phyloP scores from a whole-genome alignment of 1,140 invertebrate species.

The Sitodiplosis mosellana region DNA sequence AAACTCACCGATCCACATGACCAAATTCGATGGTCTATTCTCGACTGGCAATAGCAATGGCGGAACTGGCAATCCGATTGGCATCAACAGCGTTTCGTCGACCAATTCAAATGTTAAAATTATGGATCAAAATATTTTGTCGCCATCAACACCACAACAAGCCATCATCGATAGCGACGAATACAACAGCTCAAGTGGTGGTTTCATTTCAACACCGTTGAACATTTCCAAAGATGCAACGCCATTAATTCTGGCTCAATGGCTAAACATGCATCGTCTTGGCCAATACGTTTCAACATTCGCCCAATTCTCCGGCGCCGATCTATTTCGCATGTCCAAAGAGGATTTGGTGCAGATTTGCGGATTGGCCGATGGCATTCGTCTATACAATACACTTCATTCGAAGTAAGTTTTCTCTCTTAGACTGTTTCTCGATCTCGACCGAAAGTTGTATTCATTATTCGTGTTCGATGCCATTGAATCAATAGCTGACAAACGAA shows the following conservation, averaged over 20 bases:
- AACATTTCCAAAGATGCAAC: constrained; percentile 36
- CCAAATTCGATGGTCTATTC: constrained; percentile 24
- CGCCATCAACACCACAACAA: constrained; percentile 19
- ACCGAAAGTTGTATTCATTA: no score
- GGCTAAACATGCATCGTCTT: constrained; percentile 68
- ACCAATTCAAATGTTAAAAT: constrained; percentile 22
- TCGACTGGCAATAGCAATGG: constrained; percentile 13
- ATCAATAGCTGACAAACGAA: no score
- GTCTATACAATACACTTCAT: constrained; percentile 78
- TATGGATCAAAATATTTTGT: constrained; percentile 23
- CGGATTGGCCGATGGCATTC: constrained; percentile 75
- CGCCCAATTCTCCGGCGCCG: constrained; percentile 68
- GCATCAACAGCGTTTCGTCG: constrained; percentile 24
- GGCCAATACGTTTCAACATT: constrained; percentile 54
- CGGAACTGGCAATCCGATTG: constrained; percentile 18
- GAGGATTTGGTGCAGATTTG: constrained; percentile 89
- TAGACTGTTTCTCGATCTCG: no score
- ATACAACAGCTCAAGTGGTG: background rate
- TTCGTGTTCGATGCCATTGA: no score
- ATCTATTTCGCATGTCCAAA: constrained; percentile 64
- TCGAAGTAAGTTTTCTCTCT: constrained; percentile 44
- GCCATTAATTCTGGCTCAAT: constrained; percentile 50
- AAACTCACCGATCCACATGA: constrained; percentile 24
- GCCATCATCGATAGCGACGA: constrained; percentile 14
- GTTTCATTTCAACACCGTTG: constrained; percentile 5